Base-by-base conservation (phyloP, 2,888 invertebrate genomes). In the Luffia ferchaultella region DNA sequence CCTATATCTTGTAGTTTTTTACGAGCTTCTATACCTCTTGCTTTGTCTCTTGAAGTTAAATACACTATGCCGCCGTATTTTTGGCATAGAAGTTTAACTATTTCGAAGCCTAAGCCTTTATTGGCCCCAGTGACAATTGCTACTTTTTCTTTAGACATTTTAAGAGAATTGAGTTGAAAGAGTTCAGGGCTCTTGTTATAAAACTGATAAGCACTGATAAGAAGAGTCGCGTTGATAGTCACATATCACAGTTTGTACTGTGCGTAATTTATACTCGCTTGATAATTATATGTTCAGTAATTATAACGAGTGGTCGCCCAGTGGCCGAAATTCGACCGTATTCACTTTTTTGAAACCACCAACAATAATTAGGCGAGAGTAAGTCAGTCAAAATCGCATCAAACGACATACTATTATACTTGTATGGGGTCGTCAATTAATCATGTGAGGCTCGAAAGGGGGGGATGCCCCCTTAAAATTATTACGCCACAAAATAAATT, bases 41-140 rank as follows among this genome's bases (percentile, higher is more conserved):
- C 55, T 52, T 66, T 61, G 64, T 90, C 86, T 59, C 92, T 76
- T 0, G 91, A 86, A 47, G 93, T 92, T 46, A 93, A 68, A 65
- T 90, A 91, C 1, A 93, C 90, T 52, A 73, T 76, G 1, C 90
- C 92, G 55, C 30, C 30, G 30, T 30, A 30, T 3, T 30, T 30
- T 30, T 30, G 3, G 62, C 90, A 90, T 1, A 92, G 71, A 1
- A 80, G 85, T 70, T 88, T 88, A 0, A 89, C 89, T 56, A 90
- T 87, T 1, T 85, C 87, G 60, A 79, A 88, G 2, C 92, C 92
- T 46, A 92, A 86, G 0, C 92, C 92, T 71, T 91, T 91, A 64
- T 92, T 92, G 3, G 86, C 79, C n/a, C 91, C 92, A 2, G 91
- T 91, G 30, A 92, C 90, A 1, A 84, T 54, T 1, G 77, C 79